A percentile compares a stretch with the other conserved stretches of the same genome.
Conservation (phyloP, 2,888 invertebrate species). For the Lydus trimaculatus region DNA sequence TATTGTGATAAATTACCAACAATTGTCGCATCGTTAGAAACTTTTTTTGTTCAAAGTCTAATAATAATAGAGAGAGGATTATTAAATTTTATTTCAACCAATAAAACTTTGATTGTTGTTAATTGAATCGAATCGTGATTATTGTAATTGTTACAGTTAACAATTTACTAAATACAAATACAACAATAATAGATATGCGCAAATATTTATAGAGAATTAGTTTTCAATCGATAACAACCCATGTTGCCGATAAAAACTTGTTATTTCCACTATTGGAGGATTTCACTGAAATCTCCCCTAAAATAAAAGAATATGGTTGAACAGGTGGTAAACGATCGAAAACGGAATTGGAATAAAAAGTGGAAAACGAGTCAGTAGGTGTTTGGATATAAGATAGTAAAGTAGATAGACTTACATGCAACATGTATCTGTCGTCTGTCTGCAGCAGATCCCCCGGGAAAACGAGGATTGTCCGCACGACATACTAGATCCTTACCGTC, state of each 20-base stretch:
- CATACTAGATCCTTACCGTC: slow-evolving; percentile 84
- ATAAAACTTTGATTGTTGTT: slow-evolving; percentile 7
- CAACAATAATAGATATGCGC: background rate
- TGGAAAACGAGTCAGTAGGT: background rate
- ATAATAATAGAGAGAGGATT: background rate
- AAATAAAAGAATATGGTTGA: slow-evolving; percentile 19
- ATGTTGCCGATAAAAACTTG: slow-evolving; percentile 10
- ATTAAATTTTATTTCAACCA: background rate
- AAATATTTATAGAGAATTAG: background rate
- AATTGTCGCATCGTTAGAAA: too few species aligned
- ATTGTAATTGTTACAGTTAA: background rate
- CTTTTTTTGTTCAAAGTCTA: too few species aligned
- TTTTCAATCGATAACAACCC: background rate
- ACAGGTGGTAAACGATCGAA: slow-evolving; percentile 29
- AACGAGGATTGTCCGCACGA: slow-evolving; percentile 86
- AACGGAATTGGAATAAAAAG: slow-evolving; percentile 1
- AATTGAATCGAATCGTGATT: background rate
- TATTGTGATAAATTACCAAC: background rate
- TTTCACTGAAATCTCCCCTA: background rate
- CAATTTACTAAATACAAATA: background rate
- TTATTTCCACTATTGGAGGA: slow-evolving; percentile 2
- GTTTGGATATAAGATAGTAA: background rate
- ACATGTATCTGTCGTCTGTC: slow-evolving; percentile 80
- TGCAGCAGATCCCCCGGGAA: slow-evolving; percentile 81
- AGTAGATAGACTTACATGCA: slow-evolving; percentile 74